Conservation (phyloP, 2,888 invertebrate genomes). For the Dione juno region DNA sequence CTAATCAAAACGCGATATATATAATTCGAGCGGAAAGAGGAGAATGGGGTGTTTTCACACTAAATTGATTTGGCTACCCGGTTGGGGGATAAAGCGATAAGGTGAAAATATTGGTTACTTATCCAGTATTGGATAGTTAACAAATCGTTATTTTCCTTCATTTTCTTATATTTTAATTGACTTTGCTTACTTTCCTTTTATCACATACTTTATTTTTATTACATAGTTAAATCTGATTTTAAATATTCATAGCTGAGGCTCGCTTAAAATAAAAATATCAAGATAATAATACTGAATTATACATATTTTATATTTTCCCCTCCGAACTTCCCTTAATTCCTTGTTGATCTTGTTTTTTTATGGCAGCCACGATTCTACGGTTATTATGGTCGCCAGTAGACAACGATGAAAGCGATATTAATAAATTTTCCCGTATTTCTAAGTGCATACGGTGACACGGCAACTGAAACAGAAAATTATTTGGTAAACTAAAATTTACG, state of each 20-base stretch:
- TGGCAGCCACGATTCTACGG: slow-evolving; percentile 18
- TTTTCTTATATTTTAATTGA: too few species aligned
- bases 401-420: slow-evolving; percentile 36
- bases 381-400: slow-evolving; percentile 24
- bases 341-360: slow-evolving; percentile 31
- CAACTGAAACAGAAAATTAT: slow-evolving; percentile 51
- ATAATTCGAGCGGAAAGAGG: too few species aligned
- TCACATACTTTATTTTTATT: not conserved
- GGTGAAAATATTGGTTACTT: too few species aligned
- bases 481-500: too few species aligned
- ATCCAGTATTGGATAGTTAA: too few species aligned
- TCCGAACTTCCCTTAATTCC: slow-evolving; percentile 12
- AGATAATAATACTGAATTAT: slow-evolving; percentile 17
- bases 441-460: slow-evolving; percentile 52
- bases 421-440: slow-evolving; percentile 35
- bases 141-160: too few species aligned
- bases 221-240: not conserved
- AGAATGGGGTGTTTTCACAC: too few species aligned
- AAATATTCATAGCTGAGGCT: not conserved
- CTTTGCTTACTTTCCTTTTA: too few species aligned
- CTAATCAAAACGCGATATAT: too few species aligned
- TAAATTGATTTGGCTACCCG: too few species aligned
- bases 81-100: too few species aligned
- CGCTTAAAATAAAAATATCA: slow-evolving; percentile 3
- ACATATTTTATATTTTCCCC: slow-evolving; percentile 15